phyloP scores from a whole-genome alignment of 2,888 invertebrate genomes.

The Ctenicera cuprea region DNA sequence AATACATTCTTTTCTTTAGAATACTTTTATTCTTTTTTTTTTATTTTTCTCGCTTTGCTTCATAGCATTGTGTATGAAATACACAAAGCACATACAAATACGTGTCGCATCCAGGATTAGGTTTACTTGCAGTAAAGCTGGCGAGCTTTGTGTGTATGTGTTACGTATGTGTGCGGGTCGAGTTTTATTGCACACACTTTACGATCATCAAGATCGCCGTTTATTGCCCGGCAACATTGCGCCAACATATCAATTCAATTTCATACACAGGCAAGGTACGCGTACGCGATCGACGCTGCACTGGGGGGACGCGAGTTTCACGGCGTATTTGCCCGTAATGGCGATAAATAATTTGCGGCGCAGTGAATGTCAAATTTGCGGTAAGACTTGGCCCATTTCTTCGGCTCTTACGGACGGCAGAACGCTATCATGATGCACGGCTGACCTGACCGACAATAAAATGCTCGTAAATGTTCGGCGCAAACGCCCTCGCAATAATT shows the following conservation, averaged over 20 bases:
- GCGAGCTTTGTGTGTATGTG: constrained; percentile 27
- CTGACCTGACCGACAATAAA: constrained; percentile 58
- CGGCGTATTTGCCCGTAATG: constrained; percentile 51
- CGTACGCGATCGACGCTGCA: constrained; percentile 33
- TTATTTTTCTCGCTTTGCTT: constrained; percentile 21
- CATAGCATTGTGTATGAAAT: constrained; percentile 28
- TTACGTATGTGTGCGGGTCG: constrained; percentile 61
- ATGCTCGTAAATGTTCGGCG: constrained; percentile 58
- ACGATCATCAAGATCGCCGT: constrained; percentile 70
- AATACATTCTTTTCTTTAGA: neutral
- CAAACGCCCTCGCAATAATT: constrained; percentile 61
- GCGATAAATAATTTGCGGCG: constrained; percentile 54
- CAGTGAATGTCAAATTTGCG: constrained; percentile 59
- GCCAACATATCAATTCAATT: constrained; percentile 69
- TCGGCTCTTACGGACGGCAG: constrained; percentile 39
- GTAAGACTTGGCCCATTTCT: constrained; percentile 51
- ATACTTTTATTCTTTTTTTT: neutral
- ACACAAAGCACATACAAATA: constrained; percentile 45
- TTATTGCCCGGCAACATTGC: constrained; percentile 63
- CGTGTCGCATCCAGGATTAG: constrained; percentile 43
- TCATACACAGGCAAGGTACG: constrained; percentile 55
- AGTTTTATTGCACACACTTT: constrained; percentile 69
- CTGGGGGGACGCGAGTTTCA: constrained; percentile 43
- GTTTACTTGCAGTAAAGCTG: constrained; percentile 39
- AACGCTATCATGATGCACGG: constrained; percentile 51